These are phyloP conservation scores for Uromys caudimaculatus DNA, from an alignment of 2,797 vertebrate genomes.

Conservation along the genomic window DNA sequence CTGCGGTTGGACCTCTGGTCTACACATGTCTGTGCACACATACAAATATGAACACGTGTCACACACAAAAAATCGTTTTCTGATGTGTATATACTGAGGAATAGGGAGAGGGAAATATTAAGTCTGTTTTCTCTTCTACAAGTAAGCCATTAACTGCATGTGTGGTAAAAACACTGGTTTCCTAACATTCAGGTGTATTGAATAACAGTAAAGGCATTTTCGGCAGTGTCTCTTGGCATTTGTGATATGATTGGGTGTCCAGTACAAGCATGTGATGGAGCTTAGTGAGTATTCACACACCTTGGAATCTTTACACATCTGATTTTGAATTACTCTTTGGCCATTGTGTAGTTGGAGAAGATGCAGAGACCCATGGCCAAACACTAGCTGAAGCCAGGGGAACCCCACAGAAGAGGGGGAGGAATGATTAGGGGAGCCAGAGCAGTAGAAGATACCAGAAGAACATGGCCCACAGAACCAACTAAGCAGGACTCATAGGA, in stretches of 20 bases:
- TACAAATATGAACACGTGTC: not conserved
- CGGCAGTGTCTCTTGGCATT: not conserved
- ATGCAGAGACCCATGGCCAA: not conserved
- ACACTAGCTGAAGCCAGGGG: not conserved
- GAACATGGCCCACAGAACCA: not conserved
- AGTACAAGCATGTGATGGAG: not conserved
- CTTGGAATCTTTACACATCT: not conserved
- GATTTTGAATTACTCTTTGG: not conserved
- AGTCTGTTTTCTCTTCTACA: not conserved
- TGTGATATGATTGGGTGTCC: not conserved
- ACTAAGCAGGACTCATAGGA: not conserved
- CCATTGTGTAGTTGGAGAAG: not conserved
- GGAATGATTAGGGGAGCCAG: not conserved
- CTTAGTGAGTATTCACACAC: not conserved
- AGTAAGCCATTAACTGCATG: not conserved
- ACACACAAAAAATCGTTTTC: not conserved
- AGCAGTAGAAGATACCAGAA: not conserved
- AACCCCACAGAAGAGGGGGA: not conserved
- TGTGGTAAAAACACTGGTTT: not conserved
- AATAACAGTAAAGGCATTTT: not conserved
- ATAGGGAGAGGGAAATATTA: not conserved
- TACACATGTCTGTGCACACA: not conserved
- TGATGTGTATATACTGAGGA: not conserved
- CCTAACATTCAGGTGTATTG: not conserved
- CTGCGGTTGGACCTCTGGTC: not conserved